Percentiles rank a stretch among this genome's conserved stretches.
phyloP scores from a whole-genome alignment of 53 echinoderm and acorn worm species.

The Holothuria leucospilota region DNA sequence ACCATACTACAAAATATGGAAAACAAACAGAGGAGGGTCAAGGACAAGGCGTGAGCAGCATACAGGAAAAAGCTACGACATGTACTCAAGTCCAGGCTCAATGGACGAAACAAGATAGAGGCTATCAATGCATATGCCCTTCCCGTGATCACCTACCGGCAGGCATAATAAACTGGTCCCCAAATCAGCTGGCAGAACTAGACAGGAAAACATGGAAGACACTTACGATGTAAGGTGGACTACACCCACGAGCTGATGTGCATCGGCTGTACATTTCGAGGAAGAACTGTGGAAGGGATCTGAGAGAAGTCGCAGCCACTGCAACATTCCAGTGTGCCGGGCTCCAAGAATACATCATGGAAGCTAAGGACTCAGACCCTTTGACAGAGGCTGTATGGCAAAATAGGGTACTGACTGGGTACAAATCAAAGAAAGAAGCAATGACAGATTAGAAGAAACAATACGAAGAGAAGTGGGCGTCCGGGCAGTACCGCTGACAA shows the following conservation, averaged over 20 bases:
- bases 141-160: neutral
- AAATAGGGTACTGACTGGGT: neutral
- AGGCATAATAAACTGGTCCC: neutral
- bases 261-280: neutral
- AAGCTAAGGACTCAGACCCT: neutral
- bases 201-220: neutral
- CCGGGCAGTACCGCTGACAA: too few species aligned
- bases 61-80: too few species aligned
- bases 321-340: neutral
- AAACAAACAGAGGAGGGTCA: too few species aligned
- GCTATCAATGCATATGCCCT: too few species aligned
- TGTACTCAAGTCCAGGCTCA: too few species aligned
- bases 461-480: too few species aligned
- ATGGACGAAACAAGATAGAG: too few species aligned
- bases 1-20: too few species aligned
- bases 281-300: neutral
- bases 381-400: neutral
- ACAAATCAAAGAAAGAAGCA: neutral
- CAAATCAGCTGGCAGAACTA: too few species aligned
- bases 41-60: too few species aligned
- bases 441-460: neutral
- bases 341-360: neutral
- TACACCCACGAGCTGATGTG: slow-evolving; percentile 5
- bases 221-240: neutral
- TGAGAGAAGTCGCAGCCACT: slow-evolving; percentile 11